Percentiles rank a stretch among this genome's conserved stretches.
These are phyloP conservation scores for Riparia riparia DNA, from an alignment of 2,113 vertebrate species.

Conservation along the genomic window DNA sequence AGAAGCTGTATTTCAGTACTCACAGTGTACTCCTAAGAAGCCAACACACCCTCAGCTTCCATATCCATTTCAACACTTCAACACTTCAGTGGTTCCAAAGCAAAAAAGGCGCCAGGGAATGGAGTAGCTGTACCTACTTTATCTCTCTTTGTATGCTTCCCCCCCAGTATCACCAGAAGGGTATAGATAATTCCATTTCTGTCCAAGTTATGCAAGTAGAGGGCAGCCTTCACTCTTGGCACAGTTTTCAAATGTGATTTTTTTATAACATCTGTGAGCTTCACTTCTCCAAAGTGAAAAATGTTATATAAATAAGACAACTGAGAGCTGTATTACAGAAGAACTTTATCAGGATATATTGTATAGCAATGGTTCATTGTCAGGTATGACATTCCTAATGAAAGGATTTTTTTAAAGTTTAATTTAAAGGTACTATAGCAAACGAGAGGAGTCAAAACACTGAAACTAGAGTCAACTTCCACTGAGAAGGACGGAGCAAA, in stretches of 20 bases:
- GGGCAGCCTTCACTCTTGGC: background rate
- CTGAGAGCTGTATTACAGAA: background rate
- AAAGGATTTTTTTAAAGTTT: background rate
- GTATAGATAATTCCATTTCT: background rate
- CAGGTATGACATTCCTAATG: background rate
- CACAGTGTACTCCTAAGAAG: background rate
- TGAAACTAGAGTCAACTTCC: background rate
- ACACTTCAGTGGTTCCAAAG: background rate
- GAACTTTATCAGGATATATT: background rate
- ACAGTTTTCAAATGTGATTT: background rate
- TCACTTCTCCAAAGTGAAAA: background rate
- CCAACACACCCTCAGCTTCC: background rate
- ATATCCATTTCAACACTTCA: background rate
- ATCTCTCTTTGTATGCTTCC: background rate
- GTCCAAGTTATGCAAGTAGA: background rate
- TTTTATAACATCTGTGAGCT: background rate
- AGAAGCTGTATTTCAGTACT: background rate
- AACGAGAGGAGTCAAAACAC: background rate
- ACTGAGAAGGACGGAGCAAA: background rate
- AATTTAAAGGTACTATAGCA: background rate
- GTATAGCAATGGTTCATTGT: background rate
- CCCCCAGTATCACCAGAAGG: background rate
- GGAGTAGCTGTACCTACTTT: background rate
- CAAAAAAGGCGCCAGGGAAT: background rate
- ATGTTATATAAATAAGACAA: background rate